phyloP scores from a whole-genome alignment of 2,888 invertebrate genomes.

The Spilosoma lubricipeda region DNA sequence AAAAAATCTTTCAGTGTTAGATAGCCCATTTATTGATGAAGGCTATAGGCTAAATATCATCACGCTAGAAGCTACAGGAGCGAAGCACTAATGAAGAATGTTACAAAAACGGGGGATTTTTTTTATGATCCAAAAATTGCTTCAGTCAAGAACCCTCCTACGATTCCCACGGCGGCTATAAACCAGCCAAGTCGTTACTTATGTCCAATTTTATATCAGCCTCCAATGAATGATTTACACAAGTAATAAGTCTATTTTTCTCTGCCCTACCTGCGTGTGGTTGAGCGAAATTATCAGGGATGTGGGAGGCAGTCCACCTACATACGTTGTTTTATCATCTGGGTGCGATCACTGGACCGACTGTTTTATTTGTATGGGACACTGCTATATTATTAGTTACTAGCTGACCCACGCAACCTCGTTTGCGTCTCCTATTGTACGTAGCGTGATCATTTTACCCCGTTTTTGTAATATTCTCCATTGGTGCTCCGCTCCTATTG shows the following conservation, averaged over 20 bases:
- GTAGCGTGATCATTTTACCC: too few relatives aligned
- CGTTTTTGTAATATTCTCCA: too few relatives aligned
- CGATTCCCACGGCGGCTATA: neutral
- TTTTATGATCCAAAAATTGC: too few relatives aligned
- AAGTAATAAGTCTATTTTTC: slow-evolving; percentile 10
- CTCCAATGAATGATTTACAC: slow-evolving; percentile 6
- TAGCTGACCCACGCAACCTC: too few relatives aligned
- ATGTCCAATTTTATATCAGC: slow-evolving; percentile 4
- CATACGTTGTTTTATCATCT: slow-evolving; percentile 20
- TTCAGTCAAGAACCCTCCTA: neutral
- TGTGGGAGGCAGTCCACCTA: slow-evolving; percentile 27
- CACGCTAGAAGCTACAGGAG: too few relatives aligned
- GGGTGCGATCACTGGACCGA: slow-evolving; percentile 13
- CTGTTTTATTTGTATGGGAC: slow-evolving; percentile 16
- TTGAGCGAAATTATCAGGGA: slow-evolving; percentile 16
- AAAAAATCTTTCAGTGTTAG: too few relatives aligned
- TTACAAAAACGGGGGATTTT: too few relatives aligned
- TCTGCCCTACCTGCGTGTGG: slow-evolving; percentile 13
- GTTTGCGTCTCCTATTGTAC: too few relatives aligned
- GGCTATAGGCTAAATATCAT: too few relatives aligned
- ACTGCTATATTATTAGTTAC: slow-evolving; percentile 5
- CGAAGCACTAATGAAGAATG: too few relatives aligned
- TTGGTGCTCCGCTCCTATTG: too few relatives aligned
- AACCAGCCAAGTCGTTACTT: slow-evolving; percentile 1
- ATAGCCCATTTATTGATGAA: too few relatives aligned